Evolutionary conservation across 2,888 invertebrate species (phyloP), one percentile per base, ranked within the genome.

Genomic region (Himalopsyche kuldschensis): DNA sequence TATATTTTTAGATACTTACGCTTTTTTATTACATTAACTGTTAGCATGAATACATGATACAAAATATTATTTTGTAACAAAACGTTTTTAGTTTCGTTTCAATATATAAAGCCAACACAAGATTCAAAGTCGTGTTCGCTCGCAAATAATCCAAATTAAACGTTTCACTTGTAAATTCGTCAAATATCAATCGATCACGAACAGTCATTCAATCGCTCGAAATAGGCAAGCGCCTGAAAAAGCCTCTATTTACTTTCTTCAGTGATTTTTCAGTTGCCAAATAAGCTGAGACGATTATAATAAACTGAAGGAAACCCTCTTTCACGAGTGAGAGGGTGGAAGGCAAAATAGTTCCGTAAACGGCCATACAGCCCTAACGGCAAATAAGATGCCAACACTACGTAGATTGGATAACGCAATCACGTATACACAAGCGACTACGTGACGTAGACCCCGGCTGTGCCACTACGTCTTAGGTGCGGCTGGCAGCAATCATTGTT

Each of bases 371-470:
- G 32, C 30, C 75, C 27, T 75, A 75, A 75, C 32, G 31, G 75
- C 75, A 75, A 75, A 75, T 75, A 75, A 30, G 75, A 75, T 75
- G 30, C 75, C 55, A n/a, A 75, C 32, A 75, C 75, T 31, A 75
- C 75, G 75, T 75, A 75, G 75, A 75, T 75, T 75, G 75, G 32
- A 75, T 75, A 75, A 75, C 75, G 27, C 75, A 75, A 75, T 75
- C 75, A 75, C 75, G 75, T 75, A 75, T 31, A 32, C 75, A 32
- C 30, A 75, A 75, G 75, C 75, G 75, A 6, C 75, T 75, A 75
- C 75, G 75, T 75, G 75, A 75, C 31, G 75, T 32, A 75, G 75
- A 55, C 55, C 55, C 55, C 20, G 55, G 3, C 55, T 10, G 55
- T n/a, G 24, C 20, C 55, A 55, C 55, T 55, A 55, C 55, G 55